A percentile compares a stretch with the other conserved stretches of the same genome.
Conservation (phyloP, 2,797 vertebrate genomes). For the Scolopax bukidnonensis region DNA sequence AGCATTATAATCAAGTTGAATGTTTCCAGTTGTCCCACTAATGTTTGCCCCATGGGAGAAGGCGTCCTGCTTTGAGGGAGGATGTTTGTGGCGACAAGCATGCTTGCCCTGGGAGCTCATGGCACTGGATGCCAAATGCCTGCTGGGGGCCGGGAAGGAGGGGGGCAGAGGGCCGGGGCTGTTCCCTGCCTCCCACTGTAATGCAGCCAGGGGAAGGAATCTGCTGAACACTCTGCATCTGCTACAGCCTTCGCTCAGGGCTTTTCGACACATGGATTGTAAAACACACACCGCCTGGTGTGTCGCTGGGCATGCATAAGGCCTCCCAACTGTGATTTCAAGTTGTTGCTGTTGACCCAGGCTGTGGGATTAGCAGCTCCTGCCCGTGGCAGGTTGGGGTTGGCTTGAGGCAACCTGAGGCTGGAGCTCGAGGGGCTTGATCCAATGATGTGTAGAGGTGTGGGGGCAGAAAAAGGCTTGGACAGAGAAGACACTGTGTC, state of each 20-base stretch:
- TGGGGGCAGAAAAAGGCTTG: background rate
- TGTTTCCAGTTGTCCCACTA: slow-evolving; percentile 80
- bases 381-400: background rate
- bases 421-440: background rate
- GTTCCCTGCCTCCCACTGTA: slow-evolving; percentile 2
- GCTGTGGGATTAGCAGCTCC: background rate
- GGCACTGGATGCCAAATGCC: slow-evolving; percentile 69
- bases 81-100: slow-evolving; percentile 68
- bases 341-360: background rate
- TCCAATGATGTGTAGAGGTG: background rate
- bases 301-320: slow-evolving; percentile 19
- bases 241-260: slow-evolving; percentile 37
- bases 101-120: slow-evolving; percentile 63
- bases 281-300: background rate
- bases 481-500: background rate
- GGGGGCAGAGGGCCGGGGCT: slow-evolving; percentile 38
- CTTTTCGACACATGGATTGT: slow-evolving; percentile 36
- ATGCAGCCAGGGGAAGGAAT: slow-evolving; percentile 46
- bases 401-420: background rate
- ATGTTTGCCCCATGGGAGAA: slow-evolving; percentile 77
- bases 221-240: slow-evolving; percentile 38
- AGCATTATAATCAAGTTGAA: slow-evolving; percentile 84
- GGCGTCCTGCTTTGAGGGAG: slow-evolving; percentile 67
- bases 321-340: background rate
- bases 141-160: slow-evolving; percentile 27